phyloP scores from a whole-genome alignment of 2,113 vertebrate species.

The Noctilio leporinus region DNA sequence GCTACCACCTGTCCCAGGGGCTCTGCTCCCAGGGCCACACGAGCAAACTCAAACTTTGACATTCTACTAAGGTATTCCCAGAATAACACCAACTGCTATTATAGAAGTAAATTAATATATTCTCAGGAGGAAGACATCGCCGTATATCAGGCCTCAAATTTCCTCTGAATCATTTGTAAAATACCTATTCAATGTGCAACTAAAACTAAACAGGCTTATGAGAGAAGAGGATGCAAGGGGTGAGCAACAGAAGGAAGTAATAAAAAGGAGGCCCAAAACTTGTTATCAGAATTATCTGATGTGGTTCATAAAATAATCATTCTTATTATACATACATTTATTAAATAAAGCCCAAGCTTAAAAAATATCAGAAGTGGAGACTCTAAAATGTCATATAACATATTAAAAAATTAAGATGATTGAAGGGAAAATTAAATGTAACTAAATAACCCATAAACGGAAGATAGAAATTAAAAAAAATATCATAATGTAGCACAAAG shows the following conservation, averaged over 20 bases:
- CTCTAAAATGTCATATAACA: background rate
- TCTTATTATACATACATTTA: background rate
- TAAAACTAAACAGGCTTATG: background rate
- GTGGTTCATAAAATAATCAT: background rate
- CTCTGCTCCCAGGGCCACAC: background rate
- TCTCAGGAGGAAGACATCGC: background rate
- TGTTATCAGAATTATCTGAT: background rate
- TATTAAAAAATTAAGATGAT: background rate
- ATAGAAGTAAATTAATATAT: background rate
- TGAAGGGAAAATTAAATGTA: background rate
- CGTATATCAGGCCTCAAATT: background rate
- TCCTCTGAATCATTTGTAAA: background rate
- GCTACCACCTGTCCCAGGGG: background rate
- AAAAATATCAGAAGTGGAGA: background rate
- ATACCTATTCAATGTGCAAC: background rate
- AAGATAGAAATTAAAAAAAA: background rate
- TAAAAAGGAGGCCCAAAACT: background rate
- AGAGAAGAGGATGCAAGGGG: background rate
- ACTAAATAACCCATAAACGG: background rate
- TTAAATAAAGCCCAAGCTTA: background rate
- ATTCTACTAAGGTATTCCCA: background rate
- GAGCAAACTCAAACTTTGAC: background rate
- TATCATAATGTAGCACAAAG: background rate
- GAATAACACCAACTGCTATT: background rate
- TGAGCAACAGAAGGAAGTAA: background rate